Base-by-base conservation (phyloP, 2,888 invertebrate species). In the Calameuta filiformis region DNA sequence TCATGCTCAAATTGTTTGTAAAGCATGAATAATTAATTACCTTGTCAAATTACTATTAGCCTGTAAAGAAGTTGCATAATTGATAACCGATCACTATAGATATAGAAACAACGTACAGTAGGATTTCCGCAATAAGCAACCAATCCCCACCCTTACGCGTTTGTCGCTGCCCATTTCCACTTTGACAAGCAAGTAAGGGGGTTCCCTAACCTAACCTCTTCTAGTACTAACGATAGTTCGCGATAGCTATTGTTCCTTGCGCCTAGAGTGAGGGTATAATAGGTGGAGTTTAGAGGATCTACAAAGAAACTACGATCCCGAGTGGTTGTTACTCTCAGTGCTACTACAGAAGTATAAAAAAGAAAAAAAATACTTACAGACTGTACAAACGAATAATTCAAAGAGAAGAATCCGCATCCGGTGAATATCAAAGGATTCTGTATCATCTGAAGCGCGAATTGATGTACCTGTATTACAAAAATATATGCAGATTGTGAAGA, bases 381-480 rank as follows among this genome's bases (percentile, higher is more conserved):
- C 71, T 33, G 77, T 1, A 84, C 4, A n/a, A 82, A 81, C 12
- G 30, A 15, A 23, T 78, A 79, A 37, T 81, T 81, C 12, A 84
- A 78, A n/a, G 69, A 40, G 69, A 83, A 78, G 12, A 84, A 79
- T 37, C 82, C 83, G 75, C 56, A 77, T 11, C 81, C 81, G 15
- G 77, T 77, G 30, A 84, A 82, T 11, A 30, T 56, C 30, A 81
- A 30, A 40, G 80, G 83, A 79, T 82, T 79, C 35, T 79, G 79
- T 35, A 80, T 80, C 74, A 83, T 73, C 77, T 83, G 83, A 4
- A 83, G 40, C n/a, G 79, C 77, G 69, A 82, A 83, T 69, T 80
- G 82, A 30, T 79, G 68, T 35, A 84, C 80, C 74, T 78, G 35
- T 1, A 34, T 31, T 31, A 31, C 6, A 56, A 56, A 23, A 56